Percentiles rank a stretch among this genome's conserved stretches.
Conservation (phyloP, 2,797 vertebrate genomes). For the Atherinosoma microstoma region DNA sequence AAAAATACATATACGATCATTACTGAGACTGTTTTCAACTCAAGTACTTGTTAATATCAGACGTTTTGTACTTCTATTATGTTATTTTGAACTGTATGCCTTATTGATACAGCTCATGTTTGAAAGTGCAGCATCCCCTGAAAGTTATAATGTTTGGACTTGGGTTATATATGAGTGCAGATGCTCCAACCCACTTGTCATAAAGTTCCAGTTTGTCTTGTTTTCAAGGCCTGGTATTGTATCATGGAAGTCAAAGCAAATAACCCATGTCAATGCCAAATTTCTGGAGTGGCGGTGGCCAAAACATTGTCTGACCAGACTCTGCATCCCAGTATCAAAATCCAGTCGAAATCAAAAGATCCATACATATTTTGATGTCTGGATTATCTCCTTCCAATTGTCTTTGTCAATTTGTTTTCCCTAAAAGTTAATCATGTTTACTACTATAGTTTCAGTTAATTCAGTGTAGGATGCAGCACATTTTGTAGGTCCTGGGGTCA, state of each 20-base stretch:
- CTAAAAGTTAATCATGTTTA: not conserved
- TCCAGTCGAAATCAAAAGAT: not conserved
- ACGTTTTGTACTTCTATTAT: too few species aligned
- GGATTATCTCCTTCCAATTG: not conserved
- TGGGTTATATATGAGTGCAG: too few species aligned
- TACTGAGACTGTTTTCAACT: too few species aligned
- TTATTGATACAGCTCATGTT: too few species aligned
- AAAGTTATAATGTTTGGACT: too few species aligned
- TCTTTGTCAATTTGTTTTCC: not conserved
- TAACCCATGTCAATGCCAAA: not conserved
- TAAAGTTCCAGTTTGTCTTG: not conserved
- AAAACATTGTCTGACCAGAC: not conserved
- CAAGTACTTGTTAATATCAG: too few species aligned
- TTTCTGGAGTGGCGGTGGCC: not conserved
- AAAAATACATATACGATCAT: too few species aligned
- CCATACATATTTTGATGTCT: not conserved
- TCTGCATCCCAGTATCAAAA: too few species aligned
- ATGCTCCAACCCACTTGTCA: not conserved
- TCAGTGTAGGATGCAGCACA: constrained; percentile 1
- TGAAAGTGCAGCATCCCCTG: too few species aligned
- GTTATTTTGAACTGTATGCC: too few species aligned
- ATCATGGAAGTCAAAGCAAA: not conserved
- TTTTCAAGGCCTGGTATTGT: not conserved
- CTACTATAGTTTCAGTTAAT: too few species aligned
- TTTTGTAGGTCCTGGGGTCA: constrained; percentile 26